A percentile compares a stretch with the other conserved stretches of the same genome.
phyloP scores from a whole-genome alignment of 2,888 invertebrate species.

The Morpho achilles region DNA sequence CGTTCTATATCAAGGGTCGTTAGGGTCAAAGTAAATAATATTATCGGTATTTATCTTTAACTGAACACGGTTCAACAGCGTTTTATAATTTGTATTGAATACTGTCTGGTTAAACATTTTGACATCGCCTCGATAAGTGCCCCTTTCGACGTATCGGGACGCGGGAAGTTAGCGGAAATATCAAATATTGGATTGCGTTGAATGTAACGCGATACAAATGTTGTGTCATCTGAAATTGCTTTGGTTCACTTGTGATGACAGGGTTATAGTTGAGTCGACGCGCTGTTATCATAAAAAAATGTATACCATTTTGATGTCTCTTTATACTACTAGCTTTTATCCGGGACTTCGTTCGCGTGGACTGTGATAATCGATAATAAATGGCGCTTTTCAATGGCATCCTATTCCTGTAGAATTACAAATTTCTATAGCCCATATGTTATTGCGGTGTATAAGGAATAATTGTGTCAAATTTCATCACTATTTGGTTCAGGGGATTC shows the following conservation, averaged over 20 bases:
- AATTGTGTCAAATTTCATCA: too few species aligned
- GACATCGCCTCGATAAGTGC: conserved; percentile 12
- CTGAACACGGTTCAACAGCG: conserved; percentile 28
- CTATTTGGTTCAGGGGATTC: too few species aligned
- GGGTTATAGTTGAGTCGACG: conserved; percentile 2
- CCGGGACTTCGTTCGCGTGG: too few species aligned
- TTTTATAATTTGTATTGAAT: conserved; percentile 26
- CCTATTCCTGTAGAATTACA: too few species aligned
- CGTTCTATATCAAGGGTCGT: conserved; percentile 39
- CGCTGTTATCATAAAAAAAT: not conserved
- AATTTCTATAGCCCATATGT: too few species aligned
- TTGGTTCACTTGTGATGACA: conserved; percentile 7
- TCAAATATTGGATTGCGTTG: conserved; percentile 42
- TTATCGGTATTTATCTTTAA: conserved; percentile 60
- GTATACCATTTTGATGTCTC: too few species aligned
- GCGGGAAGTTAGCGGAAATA: conserved; percentile 47
- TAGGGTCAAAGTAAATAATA: conserved; percentile 63
- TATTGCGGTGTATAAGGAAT: too few species aligned
- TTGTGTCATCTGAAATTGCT: conserved; percentile 15
- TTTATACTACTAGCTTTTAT: not conserved
- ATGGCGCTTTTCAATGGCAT: too few species aligned
- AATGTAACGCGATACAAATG: conserved; percentile 24
- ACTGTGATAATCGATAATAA: too few species aligned
- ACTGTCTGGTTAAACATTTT: conserved; percentile 14
- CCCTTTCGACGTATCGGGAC: conserved; percentile 14